phyloP scores from a whole-genome alignment of 2,797 vertebrate genomes.

The Poeciliopsis gracilis region DNA sequence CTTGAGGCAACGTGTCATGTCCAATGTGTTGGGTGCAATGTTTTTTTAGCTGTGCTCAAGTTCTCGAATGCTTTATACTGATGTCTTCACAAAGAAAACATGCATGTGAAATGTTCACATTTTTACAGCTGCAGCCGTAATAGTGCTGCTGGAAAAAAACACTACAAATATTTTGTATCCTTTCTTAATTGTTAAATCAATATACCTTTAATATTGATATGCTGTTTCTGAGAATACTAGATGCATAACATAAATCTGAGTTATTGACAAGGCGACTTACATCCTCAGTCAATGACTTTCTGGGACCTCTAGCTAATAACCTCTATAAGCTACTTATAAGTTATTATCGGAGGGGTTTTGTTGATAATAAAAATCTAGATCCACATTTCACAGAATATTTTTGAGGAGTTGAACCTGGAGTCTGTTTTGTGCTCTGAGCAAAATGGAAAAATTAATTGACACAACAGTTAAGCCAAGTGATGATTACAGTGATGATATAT shows the following conservation, averaged over 20 bases:
- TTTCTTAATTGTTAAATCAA: background rate
- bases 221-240: background rate
- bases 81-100: background rate
- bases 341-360: background rate
- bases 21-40: background rate
- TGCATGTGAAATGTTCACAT: background rate
- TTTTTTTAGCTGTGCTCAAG: background rate
- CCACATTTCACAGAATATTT: background rate
- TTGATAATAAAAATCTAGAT: background rate
- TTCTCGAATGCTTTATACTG: background rate
- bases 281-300: background rate
- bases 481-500: background rate
- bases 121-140: background rate
- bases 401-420: background rate
- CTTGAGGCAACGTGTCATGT: slow-evolving; percentile 19
- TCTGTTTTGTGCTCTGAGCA: background rate
- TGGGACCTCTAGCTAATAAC: background rate
- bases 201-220: background rate
- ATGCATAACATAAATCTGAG: background rate
- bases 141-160: background rate
- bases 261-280: background rate
- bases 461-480: background rate
- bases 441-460: background rate
- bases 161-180: background rate
- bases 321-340: background rate